Percentiles rank a stretch among this genome's conserved stretches.
Evolutionary conservation across 1,140 invertebrate genomes (phyloP).

Genomic region (Brachionus rubens): DNA sequence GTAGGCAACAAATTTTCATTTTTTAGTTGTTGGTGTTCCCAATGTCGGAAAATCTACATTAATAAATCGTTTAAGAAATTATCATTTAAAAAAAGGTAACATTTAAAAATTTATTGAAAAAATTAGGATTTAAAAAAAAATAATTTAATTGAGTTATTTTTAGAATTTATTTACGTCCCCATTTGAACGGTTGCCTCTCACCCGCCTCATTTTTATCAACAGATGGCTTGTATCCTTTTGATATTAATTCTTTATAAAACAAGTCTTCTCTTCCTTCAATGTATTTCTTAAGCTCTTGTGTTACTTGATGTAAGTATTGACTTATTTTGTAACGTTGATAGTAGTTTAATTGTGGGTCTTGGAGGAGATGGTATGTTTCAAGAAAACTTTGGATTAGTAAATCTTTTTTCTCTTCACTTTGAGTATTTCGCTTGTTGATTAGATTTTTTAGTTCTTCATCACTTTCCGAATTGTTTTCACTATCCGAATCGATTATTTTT

Average conservation of each 20-base stretch:
- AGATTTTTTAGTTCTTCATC: neutral
- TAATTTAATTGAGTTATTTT: neutral
- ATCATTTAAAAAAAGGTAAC: constrained; percentile 45
- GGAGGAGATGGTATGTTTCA: neutral
- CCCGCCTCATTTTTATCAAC: neutral
- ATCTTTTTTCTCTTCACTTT: neutral
- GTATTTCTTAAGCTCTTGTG: neutral
- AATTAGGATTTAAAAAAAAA: neutral
- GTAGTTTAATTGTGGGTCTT: constrained; percentile 13
- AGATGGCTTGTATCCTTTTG: neutral
- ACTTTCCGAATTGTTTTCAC: neutral
- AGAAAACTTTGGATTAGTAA: neutral
- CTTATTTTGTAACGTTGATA: neutral
- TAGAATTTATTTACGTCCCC: neutral
- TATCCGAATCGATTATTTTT: too few relatives aligned
- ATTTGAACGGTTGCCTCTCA: neutral
- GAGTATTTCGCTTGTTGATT: neutral
- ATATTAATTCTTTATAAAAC: neutral
- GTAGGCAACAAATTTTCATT: neutral
- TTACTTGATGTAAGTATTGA: neutral
- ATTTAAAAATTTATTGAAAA: neutral
- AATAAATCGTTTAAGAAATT: constrained; percentile 42
- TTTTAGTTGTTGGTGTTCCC: constrained; percentile 41
- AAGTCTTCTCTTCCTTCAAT: neutral
- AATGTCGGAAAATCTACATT: constrained; percentile 47